Conservation (phyloP, 2,113 vertebrate genomes). For the Gallinago media region DNA sequence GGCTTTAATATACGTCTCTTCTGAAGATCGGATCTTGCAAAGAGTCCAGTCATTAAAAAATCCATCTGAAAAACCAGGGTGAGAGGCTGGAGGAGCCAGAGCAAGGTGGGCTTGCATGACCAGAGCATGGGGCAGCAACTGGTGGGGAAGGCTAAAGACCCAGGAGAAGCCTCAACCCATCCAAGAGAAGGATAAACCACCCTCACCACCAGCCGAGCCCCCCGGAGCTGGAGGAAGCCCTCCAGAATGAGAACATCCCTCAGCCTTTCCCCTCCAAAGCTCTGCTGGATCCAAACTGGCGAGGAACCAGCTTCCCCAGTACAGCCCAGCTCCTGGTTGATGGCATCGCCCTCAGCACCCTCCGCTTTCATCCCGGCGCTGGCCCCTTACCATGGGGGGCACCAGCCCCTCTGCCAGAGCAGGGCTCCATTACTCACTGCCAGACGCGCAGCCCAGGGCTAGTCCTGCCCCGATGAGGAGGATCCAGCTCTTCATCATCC, state of each 20-base stretch:
- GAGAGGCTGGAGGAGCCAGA: background rate
- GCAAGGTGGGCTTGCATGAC: accelerated
- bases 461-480: background rate
- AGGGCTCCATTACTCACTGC: constrained; percentile 22
- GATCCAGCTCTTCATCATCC: background rate
- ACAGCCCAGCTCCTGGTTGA: accelerated
- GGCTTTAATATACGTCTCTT: background rate
- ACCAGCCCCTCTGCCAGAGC: background rate
- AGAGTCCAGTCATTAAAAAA: background rate
- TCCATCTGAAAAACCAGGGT: background rate
- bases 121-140: accelerated
- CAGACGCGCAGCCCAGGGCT: background rate
- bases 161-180: background rate
- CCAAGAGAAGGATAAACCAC: background rate
- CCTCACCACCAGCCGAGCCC: accelerated
- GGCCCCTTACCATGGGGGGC: background rate
- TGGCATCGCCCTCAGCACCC: background rate
- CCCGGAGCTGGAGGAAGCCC: background rate
- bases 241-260: background rate
- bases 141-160: background rate
- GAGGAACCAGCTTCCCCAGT: background rate
- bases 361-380: accelerated
- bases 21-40: background rate
- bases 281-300: background rate
- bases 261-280: accelerated